A percentile compares a stretch with the other conserved stretches of the same genome.
Evolutionary conservation across 1,140 invertebrate genomes (phyloP).

Genomic region (Trachelipus rathkii): DNA sequence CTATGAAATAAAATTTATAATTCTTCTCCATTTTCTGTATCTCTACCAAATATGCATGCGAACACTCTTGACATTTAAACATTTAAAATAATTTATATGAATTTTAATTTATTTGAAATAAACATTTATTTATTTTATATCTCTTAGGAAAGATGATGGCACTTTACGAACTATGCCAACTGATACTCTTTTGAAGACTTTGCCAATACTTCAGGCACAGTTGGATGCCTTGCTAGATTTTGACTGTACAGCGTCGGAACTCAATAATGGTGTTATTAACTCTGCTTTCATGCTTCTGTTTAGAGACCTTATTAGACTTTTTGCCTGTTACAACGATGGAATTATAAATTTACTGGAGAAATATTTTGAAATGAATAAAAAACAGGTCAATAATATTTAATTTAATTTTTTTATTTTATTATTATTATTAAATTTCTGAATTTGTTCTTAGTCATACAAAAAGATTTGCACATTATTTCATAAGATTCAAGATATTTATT

Average conservation of each 20-base stretch:
- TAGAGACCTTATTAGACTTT: conserved; percentile 95
- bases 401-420: too few relatives aligned
- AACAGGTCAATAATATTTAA: conserved; percentile 59
- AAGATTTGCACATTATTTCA: too few relatives aligned
- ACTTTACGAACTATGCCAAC: conserved; percentile 93
- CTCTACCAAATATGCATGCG: too few relatives aligned
- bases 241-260: conserved; percentile 92
- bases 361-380: conserved; percentile 99
- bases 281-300: conserved; percentile 98
- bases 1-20: too few relatives aligned
- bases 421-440: background rate
- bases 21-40: too few relatives aligned
- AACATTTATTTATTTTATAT: too few relatives aligned
- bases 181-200: conserved; percentile 93
- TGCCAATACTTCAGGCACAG: conserved; percentile 92
- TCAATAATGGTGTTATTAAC: conserved; percentile 97
- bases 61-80: too few relatives aligned
- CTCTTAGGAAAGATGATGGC: conserved; percentile 86
- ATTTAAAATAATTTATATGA: too few relatives aligned
- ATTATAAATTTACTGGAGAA: conserved; percentile 99
- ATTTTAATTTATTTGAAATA: too few relatives aligned
- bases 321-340: conserved; percentile 99
- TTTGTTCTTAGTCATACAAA: too few relatives aligned
- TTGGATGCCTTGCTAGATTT: conserved; percentile 94
- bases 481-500: too few relatives aligned